phyloP scores from a whole-genome alignment of 2,797 vertebrate species.

The Diplodus puntazzo region DNA sequence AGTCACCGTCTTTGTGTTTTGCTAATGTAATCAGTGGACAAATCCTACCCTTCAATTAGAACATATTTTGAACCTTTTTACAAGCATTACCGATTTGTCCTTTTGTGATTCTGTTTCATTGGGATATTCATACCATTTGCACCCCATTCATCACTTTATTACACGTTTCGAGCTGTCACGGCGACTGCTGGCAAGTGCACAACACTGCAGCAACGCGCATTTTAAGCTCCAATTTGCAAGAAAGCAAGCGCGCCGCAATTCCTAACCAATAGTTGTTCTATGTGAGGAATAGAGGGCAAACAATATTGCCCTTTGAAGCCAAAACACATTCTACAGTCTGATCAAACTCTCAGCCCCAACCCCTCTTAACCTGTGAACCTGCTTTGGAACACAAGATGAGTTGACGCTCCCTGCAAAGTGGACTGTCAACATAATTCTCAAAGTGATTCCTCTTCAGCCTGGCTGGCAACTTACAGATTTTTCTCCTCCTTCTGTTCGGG shows the following conservation, averaged over 20 bases:
- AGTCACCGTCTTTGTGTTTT: slow-evolving; percentile 20
- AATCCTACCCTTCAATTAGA: slow-evolving; percentile 47
- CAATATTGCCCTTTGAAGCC: slow-evolving; percentile 60
- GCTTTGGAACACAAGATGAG: slow-evolving; percentile 68
- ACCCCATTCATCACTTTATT: slow-evolving; percentile 63
- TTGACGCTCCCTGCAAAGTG: slow-evolving; percentile 72
- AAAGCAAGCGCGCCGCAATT: slow-evolving; percentile 38
- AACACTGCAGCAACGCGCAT: slow-evolving; percentile 23
- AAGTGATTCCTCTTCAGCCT: slow-evolving; percentile 73
- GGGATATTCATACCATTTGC: slow-evolving; percentile 48
- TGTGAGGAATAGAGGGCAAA: slow-evolving; percentile 62
- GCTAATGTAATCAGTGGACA: slow-evolving; percentile 44
- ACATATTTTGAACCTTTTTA: slow-evolving; percentile 50
- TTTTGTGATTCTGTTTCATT: slow-evolving; percentile 53
- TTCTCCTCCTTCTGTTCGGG: slow-evolving; percentile 28
- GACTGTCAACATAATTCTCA: slow-evolving; percentile 77
- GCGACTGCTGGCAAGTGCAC: slow-evolving; percentile 41
- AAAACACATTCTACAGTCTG: slow-evolving; percentile 63
- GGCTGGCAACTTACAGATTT: slow-evolving; percentile 37
- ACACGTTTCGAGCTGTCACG: slow-evolving; percentile 47
- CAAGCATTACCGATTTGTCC: slow-evolving; percentile 20
- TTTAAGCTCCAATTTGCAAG: slow-evolving; percentile 61
- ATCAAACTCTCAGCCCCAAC: slow-evolving; percentile 62
- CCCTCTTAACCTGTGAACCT: slow-evolving; percentile 66
- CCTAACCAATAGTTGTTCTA: slow-evolving; percentile 39